phyloP scores from a whole-genome alignment of 1,140 invertebrate species.

The Bicyclus anynana region DNA sequence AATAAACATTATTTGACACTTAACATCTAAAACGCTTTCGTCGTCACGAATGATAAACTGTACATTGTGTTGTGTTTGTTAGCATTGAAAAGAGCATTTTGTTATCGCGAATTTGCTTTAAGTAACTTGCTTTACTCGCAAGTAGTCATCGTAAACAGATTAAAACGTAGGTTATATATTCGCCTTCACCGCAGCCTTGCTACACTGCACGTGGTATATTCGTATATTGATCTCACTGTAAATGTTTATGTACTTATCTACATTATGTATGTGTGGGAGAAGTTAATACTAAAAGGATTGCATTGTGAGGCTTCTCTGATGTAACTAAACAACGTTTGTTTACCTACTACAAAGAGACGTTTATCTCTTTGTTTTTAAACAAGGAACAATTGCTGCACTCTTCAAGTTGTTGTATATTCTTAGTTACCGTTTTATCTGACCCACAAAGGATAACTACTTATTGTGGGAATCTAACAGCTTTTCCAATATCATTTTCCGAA shows the following conservation, averaged over 20 bases:
- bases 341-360: not conserved
- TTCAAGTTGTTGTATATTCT: too few relatives aligned
- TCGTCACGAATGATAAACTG: not conserved
- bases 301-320: conserved; percentile 1
- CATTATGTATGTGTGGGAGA: not conserved
- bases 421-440: too few relatives aligned
- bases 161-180: conserved; percentile 1
- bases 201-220: not conserved
- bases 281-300: conserved; percentile 1
- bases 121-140: too few relatives aligned
- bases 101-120: conserved; percentile 4
- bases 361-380: not conserved
- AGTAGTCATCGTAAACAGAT: conserved; percentile 1
- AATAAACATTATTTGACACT: conserved; percentile 4
- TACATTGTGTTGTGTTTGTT: not conserved
- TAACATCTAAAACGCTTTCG: conserved; percentile 2
- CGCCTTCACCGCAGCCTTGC: conserved; percentile 4
- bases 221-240: conserved; percentile 3
- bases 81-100: not conserved
- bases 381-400: too few relatives aligned
- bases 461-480: too few relatives aligned
- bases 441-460: too few relatives aligned
- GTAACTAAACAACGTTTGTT: conserved; percentile 1
- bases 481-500: too few relatives aligned
- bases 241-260: conserved; percentile 1